phyloP scores from a whole-genome alignment of 2,888 invertebrate species.

The Cephus nigrinus region DNA sequence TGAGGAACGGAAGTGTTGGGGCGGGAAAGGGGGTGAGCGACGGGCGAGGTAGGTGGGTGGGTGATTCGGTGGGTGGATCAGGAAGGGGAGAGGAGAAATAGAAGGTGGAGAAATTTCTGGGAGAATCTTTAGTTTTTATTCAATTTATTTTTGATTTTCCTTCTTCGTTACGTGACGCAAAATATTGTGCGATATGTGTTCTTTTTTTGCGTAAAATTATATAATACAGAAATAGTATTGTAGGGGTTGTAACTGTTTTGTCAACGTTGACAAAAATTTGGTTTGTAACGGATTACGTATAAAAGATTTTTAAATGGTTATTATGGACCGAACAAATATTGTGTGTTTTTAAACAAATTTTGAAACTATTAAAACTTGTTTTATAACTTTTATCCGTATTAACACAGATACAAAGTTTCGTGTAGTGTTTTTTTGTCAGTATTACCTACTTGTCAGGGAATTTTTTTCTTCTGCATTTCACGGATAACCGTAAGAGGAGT shows the following conservation, averaged over 20 bases:
- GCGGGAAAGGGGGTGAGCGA: background rate
- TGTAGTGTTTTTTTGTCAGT: background rate
- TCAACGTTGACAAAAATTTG: no score
- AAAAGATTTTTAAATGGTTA: background rate
- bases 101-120: background rate
- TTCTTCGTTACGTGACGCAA: background rate
- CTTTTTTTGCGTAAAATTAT: background rate
- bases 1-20: background rate
- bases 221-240: background rate
- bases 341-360: background rate
- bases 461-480: background rate
- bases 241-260: no score
- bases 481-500: background rate
- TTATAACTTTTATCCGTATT: background rate
- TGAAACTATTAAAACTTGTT: background rate
- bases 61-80: background rate
- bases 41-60: background rate
- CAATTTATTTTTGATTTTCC: background rate
- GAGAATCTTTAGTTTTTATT: background rate
- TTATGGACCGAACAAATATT: background rate
- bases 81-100: background rate
- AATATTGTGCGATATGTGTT: background rate
- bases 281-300: background rate
- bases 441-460: background rate
- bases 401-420: background rate